Base-by-base conservation (phyloP, 2,888 invertebrate species). In the Phortica okadai region DNA sequence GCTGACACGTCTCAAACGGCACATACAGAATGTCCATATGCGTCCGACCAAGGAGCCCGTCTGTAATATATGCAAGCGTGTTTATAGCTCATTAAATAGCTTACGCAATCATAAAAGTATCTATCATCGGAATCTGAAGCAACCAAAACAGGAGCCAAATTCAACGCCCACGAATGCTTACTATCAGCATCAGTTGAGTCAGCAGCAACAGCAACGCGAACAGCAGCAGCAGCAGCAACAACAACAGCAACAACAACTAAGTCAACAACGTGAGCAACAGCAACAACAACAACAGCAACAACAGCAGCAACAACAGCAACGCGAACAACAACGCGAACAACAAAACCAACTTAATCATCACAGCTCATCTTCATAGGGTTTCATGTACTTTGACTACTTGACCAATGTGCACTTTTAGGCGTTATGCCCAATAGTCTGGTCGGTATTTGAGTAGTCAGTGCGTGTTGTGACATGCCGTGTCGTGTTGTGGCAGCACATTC, bases 1-100 rank as follows among this genome's bases (percentile, higher is more conserved):
- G 89, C 93, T 96, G 92, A 96, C 96, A 90, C 94, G 96, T 91
- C 95, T 96, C 93, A 96, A 96, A 94, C 95, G 96, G 90, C 97
- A 97, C 93, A 96, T 96, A 93, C 96, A 96, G 94, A 96, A 97
- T 93, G 96, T 96, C 90, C 97, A 97, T 93, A 96, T 96, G 95
- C 94, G 96, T 90, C 96, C 96, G 89, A 96, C 96, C 92, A 94
- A 96, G 93, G 96, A 96, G 93, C 96, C 96, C 85, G 96, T 96
- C 91, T 97, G 97, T 94, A 96, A 96, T 93, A 96, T 97, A 92
- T 97, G 97, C 94, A 96, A 96, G 92, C 95, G 97, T 91, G 96
- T 96, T 88, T 97, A 97, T 94, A 96, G 96, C 94, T 97, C 96
- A 91, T 94, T 97, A 90, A 97, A 97, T 94, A 96, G 96, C 92